These are phyloP conservation scores for Adoxophyes honmai DNA, from an alignment of 1,140 invertebrate species.

Conservation along the genomic window DNA sequence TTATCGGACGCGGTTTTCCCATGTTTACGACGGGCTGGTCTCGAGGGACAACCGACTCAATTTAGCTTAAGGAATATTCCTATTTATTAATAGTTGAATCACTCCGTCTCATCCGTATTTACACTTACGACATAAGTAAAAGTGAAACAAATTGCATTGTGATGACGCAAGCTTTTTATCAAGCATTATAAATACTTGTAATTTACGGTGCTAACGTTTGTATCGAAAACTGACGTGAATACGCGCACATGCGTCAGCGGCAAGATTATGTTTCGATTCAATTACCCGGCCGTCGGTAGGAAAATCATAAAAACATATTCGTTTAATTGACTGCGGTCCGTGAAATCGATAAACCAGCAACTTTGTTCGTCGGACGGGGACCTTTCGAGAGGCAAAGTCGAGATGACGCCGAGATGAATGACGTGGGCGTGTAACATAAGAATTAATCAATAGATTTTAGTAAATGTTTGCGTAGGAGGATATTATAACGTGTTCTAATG, in stretches of 20 bases:
- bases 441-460: conserved; percentile 9
- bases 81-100: too few relatives aligned
- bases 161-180: too few relatives aligned
- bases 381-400: background rate
- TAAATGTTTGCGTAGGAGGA: conserved; percentile 5
- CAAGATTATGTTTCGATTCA: conserved; percentile 41
- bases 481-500: background rate
- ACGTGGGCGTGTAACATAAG: conserved; percentile 6
- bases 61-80: too few relatives aligned
- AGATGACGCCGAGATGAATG: background rate
- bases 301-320: conserved; percentile 50
- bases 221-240: conserved; percentile 17
- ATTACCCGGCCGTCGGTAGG: conserved; percentile 40
- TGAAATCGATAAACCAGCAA: conserved; percentile 30
- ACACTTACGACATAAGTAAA: too few relatives aligned
- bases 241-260: conserved; percentile 42
- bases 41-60: too few relatives aligned
- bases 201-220: background rate
- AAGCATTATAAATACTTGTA: background rate
- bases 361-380: background rate
- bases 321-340: conserved; percentile 38
- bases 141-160: too few relatives aligned
- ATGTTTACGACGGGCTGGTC: too few relatives aligned
- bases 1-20: too few relatives aligned
- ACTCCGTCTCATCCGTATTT: too few relatives aligned